Conservation (phyloP, 2,888 invertebrate species). For the Cryptocephalus moraei region DNA sequence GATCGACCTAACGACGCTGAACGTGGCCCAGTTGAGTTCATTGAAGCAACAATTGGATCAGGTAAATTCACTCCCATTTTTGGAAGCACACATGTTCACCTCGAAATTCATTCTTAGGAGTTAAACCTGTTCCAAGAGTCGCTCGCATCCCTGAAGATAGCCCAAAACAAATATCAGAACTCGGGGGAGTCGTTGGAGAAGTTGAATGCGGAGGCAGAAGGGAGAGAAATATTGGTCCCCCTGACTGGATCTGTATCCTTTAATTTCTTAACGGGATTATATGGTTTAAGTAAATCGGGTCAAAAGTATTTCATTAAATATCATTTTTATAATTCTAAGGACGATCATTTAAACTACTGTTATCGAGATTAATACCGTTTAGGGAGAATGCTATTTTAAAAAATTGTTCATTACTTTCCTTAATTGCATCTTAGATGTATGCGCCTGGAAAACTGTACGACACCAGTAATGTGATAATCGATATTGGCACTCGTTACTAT, state of each 20-base stretch:
- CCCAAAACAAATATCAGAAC: slow-evolving; percentile 81
- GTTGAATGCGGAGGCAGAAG: slow-evolving; percentile 63
- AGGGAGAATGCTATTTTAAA: too few relatives aligned
- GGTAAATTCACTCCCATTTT: slow-evolving; percentile 37
- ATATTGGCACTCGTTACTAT: slow-evolving; percentile 96
- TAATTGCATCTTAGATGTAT: slow-evolving; percentile 59
- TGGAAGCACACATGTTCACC: slow-evolving; percentile 1
- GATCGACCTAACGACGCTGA: slow-evolving; percentile 72
- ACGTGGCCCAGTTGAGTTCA: slow-evolving; percentile 69
- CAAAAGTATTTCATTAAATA: neutral
- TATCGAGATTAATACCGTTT: too few relatives aligned
- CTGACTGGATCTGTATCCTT: slow-evolving; percentile 77
- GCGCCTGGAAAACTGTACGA: slow-evolving; percentile 84
- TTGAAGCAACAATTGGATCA: slow-evolving; percentile 82
- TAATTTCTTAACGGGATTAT: slow-evolving; percentile 5
- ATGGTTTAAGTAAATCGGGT: neutral
- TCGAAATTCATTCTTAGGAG: slow-evolving; percentile 49
- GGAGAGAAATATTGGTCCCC: slow-evolving; percentile 84
- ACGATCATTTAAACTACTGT: too few relatives aligned
- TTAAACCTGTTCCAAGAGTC: slow-evolving; percentile 83
- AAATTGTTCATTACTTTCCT: too few relatives aligned
- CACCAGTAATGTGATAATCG: slow-evolving; percentile 79
- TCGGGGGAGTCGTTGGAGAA: slow-evolving; percentile 78
- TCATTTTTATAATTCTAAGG: too few relatives aligned
- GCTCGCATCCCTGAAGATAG: slow-evolving; percentile 77